Evolutionary conservation across 2,797 vertebrate species (phyloP).

Genomic region (Pogonophryne albipinna): DNA sequence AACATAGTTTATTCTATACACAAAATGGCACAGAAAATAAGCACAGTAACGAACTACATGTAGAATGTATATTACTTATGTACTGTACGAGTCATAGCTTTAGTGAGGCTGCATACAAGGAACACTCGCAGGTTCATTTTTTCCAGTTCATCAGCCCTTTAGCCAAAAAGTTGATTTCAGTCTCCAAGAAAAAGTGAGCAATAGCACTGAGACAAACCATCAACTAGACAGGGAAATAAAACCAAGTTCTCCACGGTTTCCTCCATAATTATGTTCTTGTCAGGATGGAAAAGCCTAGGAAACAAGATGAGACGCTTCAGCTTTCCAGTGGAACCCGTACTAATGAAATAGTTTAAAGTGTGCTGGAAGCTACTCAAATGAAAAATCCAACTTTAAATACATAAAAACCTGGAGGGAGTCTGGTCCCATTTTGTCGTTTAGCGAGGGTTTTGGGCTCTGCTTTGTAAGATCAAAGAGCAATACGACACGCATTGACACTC

Average conservation of each 20-base stretch:
- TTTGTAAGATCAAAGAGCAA: neutral
- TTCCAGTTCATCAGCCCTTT: slow-evolving; percentile 23
- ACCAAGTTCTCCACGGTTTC: slow-evolving; percentile 28
- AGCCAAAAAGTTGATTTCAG: slow-evolving; percentile 46
- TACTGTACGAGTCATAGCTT: slow-evolving; percentile 1
- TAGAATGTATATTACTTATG: neutral
- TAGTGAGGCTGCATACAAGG: neutral
- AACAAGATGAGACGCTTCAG: slow-evolving; percentile 39
- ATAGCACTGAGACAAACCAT: slow-evolving; percentile 30
- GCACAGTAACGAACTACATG: neutral
- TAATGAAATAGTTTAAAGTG: slow-evolving; percentile 59
- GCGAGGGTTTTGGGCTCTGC: slow-evolving; percentile 4
- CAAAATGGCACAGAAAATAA: slow-evolving; percentile 1
- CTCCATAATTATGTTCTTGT: slow-evolving; percentile 33
- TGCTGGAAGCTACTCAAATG: slow-evolving; percentile 39
- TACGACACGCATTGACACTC: neutral
- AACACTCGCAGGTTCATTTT: slow-evolving; percentile 1
- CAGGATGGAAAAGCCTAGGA: slow-evolving; percentile 34
- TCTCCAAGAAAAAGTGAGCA: slow-evolving; percentile 35
- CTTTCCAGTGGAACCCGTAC: slow-evolving; percentile 43
- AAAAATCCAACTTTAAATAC: slow-evolving; percentile 31
- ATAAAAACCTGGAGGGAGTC: slow-evolving; percentile 4
- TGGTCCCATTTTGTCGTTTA: neutral
- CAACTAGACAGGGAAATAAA: slow-evolving; percentile 46
- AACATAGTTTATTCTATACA: neutral